Percentiles rank a stretch among this genome's conserved stretches.
Evolutionary conservation across 2,797 vertebrate genomes (phyloP).

Genomic region (Poeciliopsis gracilis): DNA sequence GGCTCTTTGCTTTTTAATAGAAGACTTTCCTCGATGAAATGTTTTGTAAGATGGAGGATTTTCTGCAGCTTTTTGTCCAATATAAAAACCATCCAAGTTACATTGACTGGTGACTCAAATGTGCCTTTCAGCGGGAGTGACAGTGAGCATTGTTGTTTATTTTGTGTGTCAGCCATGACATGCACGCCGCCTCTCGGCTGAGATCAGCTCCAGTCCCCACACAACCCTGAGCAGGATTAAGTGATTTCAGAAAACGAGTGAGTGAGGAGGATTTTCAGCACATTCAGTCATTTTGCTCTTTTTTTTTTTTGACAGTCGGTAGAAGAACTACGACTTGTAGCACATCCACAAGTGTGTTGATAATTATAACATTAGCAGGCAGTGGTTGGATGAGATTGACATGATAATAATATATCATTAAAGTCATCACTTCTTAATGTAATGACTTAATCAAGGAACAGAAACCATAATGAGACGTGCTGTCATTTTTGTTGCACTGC

Average conservation of each 20-base stretch:
- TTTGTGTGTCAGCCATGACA: background rate
- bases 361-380: conserved; percentile 39
- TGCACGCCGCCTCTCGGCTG: background rate
- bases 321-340: conserved; percentile 9
- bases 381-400: conserved; percentile 17
- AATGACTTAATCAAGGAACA: conserved; percentile 26
- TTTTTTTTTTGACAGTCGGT: conserved; percentile 4
- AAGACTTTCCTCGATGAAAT: background rate
- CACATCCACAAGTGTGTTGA: conserved; percentile 12
- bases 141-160: background rate
- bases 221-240: conserved; percentile 6
- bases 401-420: conserved; percentile 31
- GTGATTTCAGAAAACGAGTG: conserved; percentile 2
- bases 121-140: background rate
- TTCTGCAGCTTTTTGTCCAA: background rate
- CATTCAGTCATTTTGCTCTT: background rate
- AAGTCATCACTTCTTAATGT: conserved; percentile 25
- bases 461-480: conserved; percentile 19
- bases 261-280: background rate
- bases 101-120: background rate
- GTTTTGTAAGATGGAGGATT: background rate
- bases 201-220: background rate
- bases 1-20: background rate
- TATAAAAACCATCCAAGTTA: background rate
- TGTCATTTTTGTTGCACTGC: background rate